Conservation (phyloP, 2,888 invertebrate genomes). For the Acleris laterana region DNA sequence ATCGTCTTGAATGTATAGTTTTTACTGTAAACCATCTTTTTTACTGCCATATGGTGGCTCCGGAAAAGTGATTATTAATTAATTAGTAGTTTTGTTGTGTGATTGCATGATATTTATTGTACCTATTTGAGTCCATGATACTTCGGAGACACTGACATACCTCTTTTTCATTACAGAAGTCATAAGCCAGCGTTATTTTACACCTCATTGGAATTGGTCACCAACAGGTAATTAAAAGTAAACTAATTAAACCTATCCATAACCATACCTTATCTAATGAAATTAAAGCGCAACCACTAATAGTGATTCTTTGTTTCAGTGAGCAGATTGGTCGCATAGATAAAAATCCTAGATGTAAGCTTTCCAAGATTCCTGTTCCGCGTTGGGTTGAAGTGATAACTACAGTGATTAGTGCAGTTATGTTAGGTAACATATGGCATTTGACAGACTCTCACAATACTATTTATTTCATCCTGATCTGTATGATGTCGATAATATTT, state of each 20-base stretch:
- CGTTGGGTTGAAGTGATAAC: constrained; percentile 82
- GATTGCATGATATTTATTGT: too few relatives aligned
- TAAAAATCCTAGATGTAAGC: constrained; percentile 78
- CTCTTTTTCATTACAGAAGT: constrained; percentile 68
- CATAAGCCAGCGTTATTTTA: constrained; percentile 71
- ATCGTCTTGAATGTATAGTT: too few relatives aligned
- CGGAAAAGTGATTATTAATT: too few relatives aligned
- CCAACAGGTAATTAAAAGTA: constrained; percentile 62
- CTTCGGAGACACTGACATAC: not conserved
- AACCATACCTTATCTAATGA: not conserved
- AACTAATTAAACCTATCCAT: not conserved
- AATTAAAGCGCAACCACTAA: not conserved
- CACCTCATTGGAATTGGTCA: constrained; percentile 62
- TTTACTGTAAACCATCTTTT: too few relatives aligned
- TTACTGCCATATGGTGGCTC: too few relatives aligned
- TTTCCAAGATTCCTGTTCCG: constrained; percentile 81
- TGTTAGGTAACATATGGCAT: constrained; percentile 73
- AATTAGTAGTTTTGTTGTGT: too few relatives aligned
- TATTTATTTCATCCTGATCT: constrained; percentile 83
- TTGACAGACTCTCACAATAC: constrained; percentile 75
- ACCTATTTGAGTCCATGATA: too few relatives aligned
- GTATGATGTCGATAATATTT: constrained; percentile 75
- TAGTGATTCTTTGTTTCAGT: constrained; percentile 67
- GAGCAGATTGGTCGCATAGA: constrained; percentile 74
- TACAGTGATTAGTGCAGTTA: constrained; percentile 78